Percentiles rank a stretch among this genome's conserved stretches.
Evolutionary conservation across 2,113 vertebrate genomes (phyloP).

Genomic region (Scopus umbretta): DNA sequence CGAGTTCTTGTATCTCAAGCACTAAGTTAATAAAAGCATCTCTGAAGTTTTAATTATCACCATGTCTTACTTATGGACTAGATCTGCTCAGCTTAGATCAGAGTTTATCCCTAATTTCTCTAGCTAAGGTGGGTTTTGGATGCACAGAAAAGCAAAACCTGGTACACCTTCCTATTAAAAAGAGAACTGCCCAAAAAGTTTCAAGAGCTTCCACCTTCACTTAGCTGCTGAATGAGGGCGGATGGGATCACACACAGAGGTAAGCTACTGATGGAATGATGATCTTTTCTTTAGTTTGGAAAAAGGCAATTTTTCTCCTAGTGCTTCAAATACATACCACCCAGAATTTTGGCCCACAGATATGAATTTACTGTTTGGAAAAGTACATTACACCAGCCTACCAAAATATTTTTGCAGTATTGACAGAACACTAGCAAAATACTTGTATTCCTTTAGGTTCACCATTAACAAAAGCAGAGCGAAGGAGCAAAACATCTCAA

Average conservation of each 20-base stretch:
- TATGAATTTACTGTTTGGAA: not conserved
- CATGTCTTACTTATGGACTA: not conserved
- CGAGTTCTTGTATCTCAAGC: not conserved
- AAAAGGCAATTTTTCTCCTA: not conserved
- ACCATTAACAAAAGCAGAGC: fast-evolving
- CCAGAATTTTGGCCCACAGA: not conserved
- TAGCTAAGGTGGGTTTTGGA: not conserved
- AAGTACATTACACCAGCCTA: not conserved
- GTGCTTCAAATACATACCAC: not conserved
- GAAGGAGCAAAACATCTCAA: not conserved
- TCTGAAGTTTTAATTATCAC: not conserved
- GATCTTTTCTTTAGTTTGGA: not conserved
- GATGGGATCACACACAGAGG: not conserved
- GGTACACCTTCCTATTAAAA: not conserved
- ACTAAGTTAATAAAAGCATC: not conserved
- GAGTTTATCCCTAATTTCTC: not conserved
- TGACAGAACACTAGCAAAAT: not conserved
- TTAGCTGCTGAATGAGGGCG: fast-evolving
- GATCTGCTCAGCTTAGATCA: not conserved
- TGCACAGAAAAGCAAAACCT: not conserved
- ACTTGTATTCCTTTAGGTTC: not conserved
- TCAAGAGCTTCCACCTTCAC: not conserved
- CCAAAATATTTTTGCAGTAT: not conserved
- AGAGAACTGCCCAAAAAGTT: not conserved
- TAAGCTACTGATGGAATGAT: not conserved